Evolutionary conservation across 30 jellyfish, hydroid and myxozoan genomes (phyloP).

Genomic region (Clytia hemisphaerica): DNA sequence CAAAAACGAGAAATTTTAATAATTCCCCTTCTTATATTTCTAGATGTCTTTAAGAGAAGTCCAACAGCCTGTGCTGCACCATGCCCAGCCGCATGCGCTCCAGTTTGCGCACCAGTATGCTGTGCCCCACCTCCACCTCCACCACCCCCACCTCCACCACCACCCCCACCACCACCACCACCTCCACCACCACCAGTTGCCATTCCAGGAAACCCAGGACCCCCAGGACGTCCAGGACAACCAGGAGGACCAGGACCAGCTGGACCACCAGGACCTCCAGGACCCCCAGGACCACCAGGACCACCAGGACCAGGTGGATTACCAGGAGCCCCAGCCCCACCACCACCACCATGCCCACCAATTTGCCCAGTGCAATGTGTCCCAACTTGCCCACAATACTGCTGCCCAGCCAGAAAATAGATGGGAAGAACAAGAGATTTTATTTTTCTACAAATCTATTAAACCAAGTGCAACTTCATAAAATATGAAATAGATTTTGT

Average conservation of each 20-base stretch:
- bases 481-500: too few species aligned
- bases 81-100: conserved; percentile 92
- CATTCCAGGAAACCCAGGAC: conserved; percentile 85
- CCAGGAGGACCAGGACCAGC: conserved; percentile 88
- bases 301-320: conserved; percentile 95
- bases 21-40: too few species aligned
- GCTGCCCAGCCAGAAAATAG: too few species aligned
- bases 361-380: conserved; percentile 30
- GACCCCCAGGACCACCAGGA: conserved; percentile 85
- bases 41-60: conserved; percentile 24
- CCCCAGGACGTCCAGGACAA: conserved; percentile 83
- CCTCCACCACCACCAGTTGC: conserved; percentile 94
- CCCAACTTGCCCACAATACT: conserved; percentile 41
- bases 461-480: too few species aligned
- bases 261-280: conserved; percentile 97
- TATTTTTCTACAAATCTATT: too few species aligned
- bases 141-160: conserved; percentile 90
- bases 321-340: conserved; percentile 44
- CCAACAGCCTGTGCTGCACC: conserved; percentile 60
- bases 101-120: conserved; percentile 91
- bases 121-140: conserved; percentile 93
- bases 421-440: too few species aligned
- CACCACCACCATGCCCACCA: conserved; percentile 47
- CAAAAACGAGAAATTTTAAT: too few species aligned
- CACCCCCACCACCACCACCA: too few species aligned